Evolutionary conservation across 2,113 vertebrate genomes (phyloP), one percentile per base, ranked within the genome.

Genomic region (Coracopsis vasa): DNA sequence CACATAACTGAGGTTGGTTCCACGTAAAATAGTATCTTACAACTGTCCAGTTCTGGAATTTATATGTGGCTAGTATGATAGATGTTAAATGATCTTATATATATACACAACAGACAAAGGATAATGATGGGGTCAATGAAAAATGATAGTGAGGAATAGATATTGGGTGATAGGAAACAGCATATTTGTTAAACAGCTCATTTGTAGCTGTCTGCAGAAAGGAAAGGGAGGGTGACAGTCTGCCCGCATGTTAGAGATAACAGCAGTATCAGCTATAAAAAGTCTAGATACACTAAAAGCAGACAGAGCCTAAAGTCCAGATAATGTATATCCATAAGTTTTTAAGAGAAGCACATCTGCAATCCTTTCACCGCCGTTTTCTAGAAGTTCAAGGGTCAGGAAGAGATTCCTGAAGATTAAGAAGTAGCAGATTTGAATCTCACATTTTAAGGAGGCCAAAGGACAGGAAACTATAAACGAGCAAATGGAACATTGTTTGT

Each of bases 401-500:
- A 60, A 56, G 66, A 94, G 62, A 86, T 93, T 74, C 54, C 41
- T 93, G 69, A 88, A 91, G 69, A 95, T 85, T 92, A 84, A 60
- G 93, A 70, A 81, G 50, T 15, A 78, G 61, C 51, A 80, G 54
- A 88, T 91, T 95, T 50, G 71, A 84, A 71, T 88, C 42, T 45
- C 24, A 53, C 19, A 0, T 72, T 94, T 92, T 75, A 91, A 93
- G 95, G 92, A 82, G 65, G 58, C 47, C 89, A 87, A 90, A 80
- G 60, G 83, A 86, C 86, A 96, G 82, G 73, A 97, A 96, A 83
- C 50, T 67, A 58, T 91, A 93, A 86, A 92, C 81, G 41, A 94
- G 75, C 79, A 96, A 96, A 97, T 92, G 84, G 95, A 95, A 88
- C 66, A 58, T 72, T 95, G 92, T 94, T 96, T 97, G 62, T 90